Evolutionary conservation across 2,888 invertebrate genomes (phyloP), one percentile per base, ranked within the genome.

Genomic region (Epiperipatus broadwayi): DNA sequence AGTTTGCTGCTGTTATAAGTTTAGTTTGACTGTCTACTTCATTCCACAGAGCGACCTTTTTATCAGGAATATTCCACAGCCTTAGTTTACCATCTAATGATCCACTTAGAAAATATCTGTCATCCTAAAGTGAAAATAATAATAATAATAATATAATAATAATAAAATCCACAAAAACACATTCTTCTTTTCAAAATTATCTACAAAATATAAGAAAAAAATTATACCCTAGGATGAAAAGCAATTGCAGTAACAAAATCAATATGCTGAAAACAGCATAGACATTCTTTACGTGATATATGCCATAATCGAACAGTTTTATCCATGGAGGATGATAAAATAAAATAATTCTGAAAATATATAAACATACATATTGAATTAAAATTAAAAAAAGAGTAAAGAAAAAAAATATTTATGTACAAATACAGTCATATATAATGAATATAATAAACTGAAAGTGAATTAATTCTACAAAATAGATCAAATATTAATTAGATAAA

Each of bases 1-100:
- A 93, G 61, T 89, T 91, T 0, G 91, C 91, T 0, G 93, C 87
- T 0, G 93, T 93, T 54, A 93, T 93, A 8, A 93, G 67, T 54
- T 85, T 87, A 2, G 80, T 78, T 52, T 78, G 80, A n/a, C 87
- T 85, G 57, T 83, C 81, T n/a, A 54, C 48, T 63, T 93, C 93
- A 59, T 85, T 93, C 91, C 93, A 95, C 5, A 91, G 74, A 0
- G 89, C 87, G 5, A 95, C 93, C 63, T 91, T 91, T 58, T 97
- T 97, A 57, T 99, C 95, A 0, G 95, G 93, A 54, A 97, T 97
- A 61, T 95, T 91, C 97, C 97, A 99, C 5, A 99, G 64, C n/a
- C 97, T 68, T 35, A 99, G 66, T 62, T 95, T 97, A 2, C 97
- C 95, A 60, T 97, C 97, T 33, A 99, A 64, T 15, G 91, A 91